Conservation (phyloP, 2,888 invertebrate genomes). For the Nysson spinosus region DNA sequence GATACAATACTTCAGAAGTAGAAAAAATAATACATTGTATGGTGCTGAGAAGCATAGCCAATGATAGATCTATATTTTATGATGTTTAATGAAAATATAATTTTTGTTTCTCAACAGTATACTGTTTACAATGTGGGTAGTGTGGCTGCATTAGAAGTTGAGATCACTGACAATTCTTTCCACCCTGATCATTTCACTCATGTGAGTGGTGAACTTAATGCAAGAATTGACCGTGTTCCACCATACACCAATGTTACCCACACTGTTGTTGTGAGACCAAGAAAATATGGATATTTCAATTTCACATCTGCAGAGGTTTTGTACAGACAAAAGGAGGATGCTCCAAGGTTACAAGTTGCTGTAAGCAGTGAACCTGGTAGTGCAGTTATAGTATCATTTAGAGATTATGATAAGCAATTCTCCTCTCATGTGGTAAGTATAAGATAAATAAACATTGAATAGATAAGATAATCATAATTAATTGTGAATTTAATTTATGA, state of each 20-base stretch:
- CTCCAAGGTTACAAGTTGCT: constrained; percentile 81
- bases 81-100: background rate
- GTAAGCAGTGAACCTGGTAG: constrained; percentile 95
- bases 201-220: constrained; percentile 90
- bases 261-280: constrained; percentile 93
- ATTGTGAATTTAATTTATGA: background rate
- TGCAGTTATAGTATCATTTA: constrained; percentile 94
- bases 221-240: constrained; percentile 92
- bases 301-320: constrained; percentile 96
- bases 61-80: no score
- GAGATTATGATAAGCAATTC: constrained; percentile 96
- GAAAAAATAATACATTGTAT: no score
- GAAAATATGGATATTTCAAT: constrained; percentile 95
- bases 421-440: constrained; percentile 92
- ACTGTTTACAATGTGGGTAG: constrained; percentile 95
- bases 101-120: constrained; percentile 80
- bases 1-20: no score
- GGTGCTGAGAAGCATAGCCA: no score
- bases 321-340: constrained; percentile 92
- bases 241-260: constrained; percentile 96
- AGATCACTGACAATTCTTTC: constrained; percentile 93
- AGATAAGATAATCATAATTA: background rate
- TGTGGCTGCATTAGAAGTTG: constrained; percentile 92
- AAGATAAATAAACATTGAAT: background rate
- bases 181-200: constrained; percentile 94